Evolutionary conservation across 2,797 vertebrate genomes (phyloP).

Genomic region (Apodemus agrarius): DNA sequence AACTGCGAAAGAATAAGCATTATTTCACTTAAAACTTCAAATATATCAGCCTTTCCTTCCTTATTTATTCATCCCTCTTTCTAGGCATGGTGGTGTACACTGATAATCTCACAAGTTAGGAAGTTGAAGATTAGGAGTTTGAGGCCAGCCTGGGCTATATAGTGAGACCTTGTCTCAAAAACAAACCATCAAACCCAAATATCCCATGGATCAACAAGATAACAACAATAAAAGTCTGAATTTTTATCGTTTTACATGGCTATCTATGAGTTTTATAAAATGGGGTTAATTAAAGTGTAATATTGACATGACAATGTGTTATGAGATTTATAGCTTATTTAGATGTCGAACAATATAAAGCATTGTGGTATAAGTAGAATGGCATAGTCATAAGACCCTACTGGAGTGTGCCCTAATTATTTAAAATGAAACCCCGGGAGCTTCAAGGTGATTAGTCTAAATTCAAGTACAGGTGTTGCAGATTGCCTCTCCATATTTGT

Average conservation of each 20-base stretch:
- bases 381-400: neutral
- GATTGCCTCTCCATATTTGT: too few species aligned
- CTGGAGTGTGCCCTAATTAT: neutral
- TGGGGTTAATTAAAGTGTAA: neutral
- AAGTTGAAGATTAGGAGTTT: neutral
- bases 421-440: neutral
- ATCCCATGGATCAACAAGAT: neutral
- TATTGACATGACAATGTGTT: neutral
- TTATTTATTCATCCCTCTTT: neutral
- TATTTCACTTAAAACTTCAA: neutral
- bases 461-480: neutral
- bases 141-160: neutral
- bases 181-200: neutral
- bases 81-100: neutral
- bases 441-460: neutral
- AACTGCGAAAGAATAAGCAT: constrained; percentile 11
- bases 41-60: neutral
- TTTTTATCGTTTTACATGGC: neutral
- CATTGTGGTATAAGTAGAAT: neutral
- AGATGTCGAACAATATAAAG: neutral
- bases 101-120: neutral
- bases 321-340: neutral
- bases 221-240: neutral
- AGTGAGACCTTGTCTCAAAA: neutral
- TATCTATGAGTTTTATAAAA: neutral